These are phyloP conservation scores for Catharus minimus DNA, from an alignment of 2,113 vertebrate genomes.

Conservation along the genomic window DNA sequence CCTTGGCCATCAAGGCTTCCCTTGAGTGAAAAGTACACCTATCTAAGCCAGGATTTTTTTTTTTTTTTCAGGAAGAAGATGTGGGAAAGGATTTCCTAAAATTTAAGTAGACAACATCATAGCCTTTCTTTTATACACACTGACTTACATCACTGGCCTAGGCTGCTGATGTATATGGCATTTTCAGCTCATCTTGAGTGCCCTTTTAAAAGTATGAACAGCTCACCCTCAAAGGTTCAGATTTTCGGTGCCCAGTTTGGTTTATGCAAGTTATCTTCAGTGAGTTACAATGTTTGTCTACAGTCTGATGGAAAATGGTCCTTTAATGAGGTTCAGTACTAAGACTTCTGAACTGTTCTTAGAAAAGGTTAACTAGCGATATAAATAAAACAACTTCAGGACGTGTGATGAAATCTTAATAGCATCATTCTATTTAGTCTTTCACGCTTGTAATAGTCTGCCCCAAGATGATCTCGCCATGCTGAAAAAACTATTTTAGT, in stretches of 20 bases:
- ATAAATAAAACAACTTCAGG: background rate
- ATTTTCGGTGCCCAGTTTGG: background rate
- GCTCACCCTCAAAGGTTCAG: background rate
- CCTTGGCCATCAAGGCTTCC: background rate
- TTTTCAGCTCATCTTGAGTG: background rate
- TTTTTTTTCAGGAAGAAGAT: background rate
- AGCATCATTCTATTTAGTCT: background rate
- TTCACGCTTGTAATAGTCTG: background rate
- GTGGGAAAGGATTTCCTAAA: background rate
- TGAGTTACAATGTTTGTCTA: background rate
- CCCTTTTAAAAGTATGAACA: background rate
- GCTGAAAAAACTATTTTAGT: background rate
- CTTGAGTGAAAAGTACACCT: accelerated
- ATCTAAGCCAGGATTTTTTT: background rate
- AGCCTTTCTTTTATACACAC: background rate
- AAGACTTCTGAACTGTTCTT: background rate
- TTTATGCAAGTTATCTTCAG: background rate
- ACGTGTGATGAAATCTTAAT: background rate
- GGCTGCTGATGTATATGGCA: background rate
- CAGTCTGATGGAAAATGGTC: background rate
- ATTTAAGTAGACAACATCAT: background rate
- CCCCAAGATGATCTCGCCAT: background rate
- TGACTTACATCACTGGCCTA: background rate
- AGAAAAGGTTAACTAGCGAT: background rate
- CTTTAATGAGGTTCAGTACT: background rate